Base-by-base conservation (phyloP, 2,888 invertebrate genomes). In the Acleris cristana region DNA sequence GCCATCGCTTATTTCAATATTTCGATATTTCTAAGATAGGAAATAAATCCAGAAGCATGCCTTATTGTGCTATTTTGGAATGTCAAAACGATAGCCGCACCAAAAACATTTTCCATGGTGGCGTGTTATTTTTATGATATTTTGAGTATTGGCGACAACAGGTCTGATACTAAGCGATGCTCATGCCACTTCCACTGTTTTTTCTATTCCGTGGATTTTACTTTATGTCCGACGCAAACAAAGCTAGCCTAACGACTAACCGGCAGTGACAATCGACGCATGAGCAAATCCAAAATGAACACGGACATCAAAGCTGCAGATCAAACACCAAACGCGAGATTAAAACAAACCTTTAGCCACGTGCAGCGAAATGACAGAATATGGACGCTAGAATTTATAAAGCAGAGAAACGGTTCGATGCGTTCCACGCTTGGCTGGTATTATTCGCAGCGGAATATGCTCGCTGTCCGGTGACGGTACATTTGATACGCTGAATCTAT, bases 271-370 rank as follows among this genome's bases (percentile, higher is more conserved):
- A 18, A 16, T 40, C 21, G 21, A 19, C 19, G 40, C 14, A 8
- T 23, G 12, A 14, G 5, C 14, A 2, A 14, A 34, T 49, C 21
- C 34, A 30, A n/a, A 58, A 45, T 30, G 45, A 59, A 53, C 21
- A 51, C 51, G 40, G 34, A 51, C 34, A 26, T 48, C 59, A 51
- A 51, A 34, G 21, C 58, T 57, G 48, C 5, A 26, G 34, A 49
- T 54, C 49, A 59, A 55, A 65, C 49, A 49, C 62, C 30, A 30
- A 40, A 5, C 19, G 53, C 8, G 21, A 59, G 45, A 59, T 49
- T 26, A 62, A 52, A 64, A 64, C 57, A 67, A 52, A 54, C 53
- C 55, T 23, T 55, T 30, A 73, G 56, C 56, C 54, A 49, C 18
- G 21, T 45, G 56, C 59, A 55, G 21, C 30, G 61, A 45, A 51